phyloP scores from a whole-genome alignment of 2,113 vertebrate genomes.

The Aldabrachelys gigantea region DNA sequence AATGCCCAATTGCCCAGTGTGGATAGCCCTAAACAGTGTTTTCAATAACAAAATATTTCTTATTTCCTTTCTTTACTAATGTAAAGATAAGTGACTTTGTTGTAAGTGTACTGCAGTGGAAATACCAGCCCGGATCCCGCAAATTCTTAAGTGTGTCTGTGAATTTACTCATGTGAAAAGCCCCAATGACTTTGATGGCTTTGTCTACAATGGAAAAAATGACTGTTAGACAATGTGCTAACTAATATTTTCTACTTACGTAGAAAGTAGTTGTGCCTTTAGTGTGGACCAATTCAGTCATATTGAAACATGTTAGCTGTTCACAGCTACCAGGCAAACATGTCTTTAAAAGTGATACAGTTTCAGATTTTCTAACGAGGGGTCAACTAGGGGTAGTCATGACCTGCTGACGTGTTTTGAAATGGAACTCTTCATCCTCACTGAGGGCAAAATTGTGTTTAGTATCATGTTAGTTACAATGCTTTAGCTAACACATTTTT shows the following conservation, averaged over 20 bases:
- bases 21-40: conserved; percentile 60
- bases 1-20: conserved; percentile 44
- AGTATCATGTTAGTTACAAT: background rate
- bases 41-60: conserved; percentile 74
- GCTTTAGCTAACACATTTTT: background rate
- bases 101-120: conserved; percentile 71
- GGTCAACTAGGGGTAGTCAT: background rate
- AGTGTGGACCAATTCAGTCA: background rate
- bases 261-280: background rate
- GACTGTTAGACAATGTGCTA: background rate
- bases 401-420: background rate
- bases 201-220: background rate
- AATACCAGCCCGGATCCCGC: conserved; percentile 51
- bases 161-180: background rate
- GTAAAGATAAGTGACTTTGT: conserved; percentile 73
- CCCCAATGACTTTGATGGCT: background rate
- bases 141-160: background rate
- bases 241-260: background rate
- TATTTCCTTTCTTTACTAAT: conserved; percentile 73
- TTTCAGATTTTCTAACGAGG: background rate
- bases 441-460: background rate
- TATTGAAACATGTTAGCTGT: background rate
- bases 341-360: background rate
- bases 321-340: background rate
- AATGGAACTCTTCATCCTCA: background rate